Base-by-base conservation (phyloP, 2,888 invertebrate genomes). In the Euproctis similis region DNA sequence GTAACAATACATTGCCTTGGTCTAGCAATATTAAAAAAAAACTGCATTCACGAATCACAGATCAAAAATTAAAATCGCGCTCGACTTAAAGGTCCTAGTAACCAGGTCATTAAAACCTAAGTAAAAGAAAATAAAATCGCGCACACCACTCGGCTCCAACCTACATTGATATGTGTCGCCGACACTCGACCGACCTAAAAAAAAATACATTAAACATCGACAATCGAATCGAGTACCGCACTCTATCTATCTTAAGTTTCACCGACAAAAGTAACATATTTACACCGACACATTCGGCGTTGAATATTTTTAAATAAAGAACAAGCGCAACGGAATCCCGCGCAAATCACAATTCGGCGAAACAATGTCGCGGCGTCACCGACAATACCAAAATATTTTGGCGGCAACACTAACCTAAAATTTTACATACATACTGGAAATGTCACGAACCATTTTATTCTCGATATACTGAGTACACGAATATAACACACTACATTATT, bases 391-490 rank as follows among this genome's bases (percentile, higher is more conserved):
- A 19, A n/a, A n/a, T n/a, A 6, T 19, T 37, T 17, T 25, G 20
- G 35, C 36, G 39, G n/a, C 36, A 31, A 32, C 31, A 26, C 39
- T 54, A 51, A 51, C 50, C 60, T 72, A 70, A 55, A 59, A n/a
- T n/a, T n/a, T 60, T 59, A 67, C 61, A 57, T 42, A 56, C 51
- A 62, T 57, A 69, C 61, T 80, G 78, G 80, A 82, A 81, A 73
- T 75, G 75, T 81, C 80, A 81, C 81, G 77, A 80, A 80, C 78
- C 78, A 71, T 77, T n/a, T n/a, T 67, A 66, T 59, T 62, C 59
- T 72, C 64, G 62, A 67, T 68, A 71, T 47, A 56, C 63, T 66
- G 76, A 78, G 66, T 78, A 76, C 68, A 76, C 51, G 51, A 54
- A 62, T 65, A 66, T 55, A 35, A 45, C 47, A 50, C 34, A 45